Base-by-base conservation (phyloP, 2,113 vertebrate species). In the Oophaga pumilio region DNA sequence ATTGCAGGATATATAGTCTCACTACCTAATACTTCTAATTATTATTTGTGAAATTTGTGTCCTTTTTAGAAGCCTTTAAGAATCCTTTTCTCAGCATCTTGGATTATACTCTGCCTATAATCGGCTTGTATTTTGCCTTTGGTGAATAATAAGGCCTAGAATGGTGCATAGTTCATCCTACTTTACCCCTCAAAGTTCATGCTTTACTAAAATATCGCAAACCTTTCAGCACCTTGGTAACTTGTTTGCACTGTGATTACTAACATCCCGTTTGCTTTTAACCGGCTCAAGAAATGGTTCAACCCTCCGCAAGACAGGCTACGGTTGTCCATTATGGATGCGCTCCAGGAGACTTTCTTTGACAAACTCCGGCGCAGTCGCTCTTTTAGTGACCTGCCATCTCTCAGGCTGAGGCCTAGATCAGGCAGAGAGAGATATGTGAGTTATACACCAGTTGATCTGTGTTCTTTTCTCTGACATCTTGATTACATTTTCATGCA, bases 381-480 rank as follows among this genome's bases (percentile, higher is more conserved):
- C 92, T 99, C 97, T 85, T 97, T 97, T 94, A 96, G 97, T 90
- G 98, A 99, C 94, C 95, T 99, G 95, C 95, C 98, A 91, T 97
- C 96, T 60, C 96, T 98, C 89, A 95, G 96, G 92, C 96, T 96
- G 91, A 95, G 95, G 92, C 96, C 97, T 92, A 96, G 94, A 93
- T 95, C 96, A 94, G 96, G 95, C 93, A 96, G 96, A 94, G 96
- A 97, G 94, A 94, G 96, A 89, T 98, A 97, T 93, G 98, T 99
- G 98, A 98, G 97, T 98, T 94, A 91, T 50, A 81, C 78, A 22
- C 85, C 26, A 77, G 76, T 66, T 6, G 73, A 90, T 91, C 79
- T 0, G n/a, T 91, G 76, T 90, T 87, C 26, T 88, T 88, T 89
- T 90, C 89, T 90, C 90, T 60, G 12, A 62, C 20, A 50, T 52